Base-by-base conservation (phyloP, 2,888 invertebrate genomes). In the Acleris laterana region DNA sequence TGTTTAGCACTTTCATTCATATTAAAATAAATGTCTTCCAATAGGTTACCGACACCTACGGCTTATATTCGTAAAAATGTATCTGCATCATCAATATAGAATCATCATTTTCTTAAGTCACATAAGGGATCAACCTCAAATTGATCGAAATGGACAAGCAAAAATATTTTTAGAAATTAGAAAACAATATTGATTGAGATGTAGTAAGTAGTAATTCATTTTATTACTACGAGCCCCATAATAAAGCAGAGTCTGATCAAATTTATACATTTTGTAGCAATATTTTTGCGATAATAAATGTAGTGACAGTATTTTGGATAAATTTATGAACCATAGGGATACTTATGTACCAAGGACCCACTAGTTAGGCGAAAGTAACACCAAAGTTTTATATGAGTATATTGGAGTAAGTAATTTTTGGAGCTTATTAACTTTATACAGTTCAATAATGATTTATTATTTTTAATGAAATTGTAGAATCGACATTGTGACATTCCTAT, bases 261-360 rank as follows among this genome's bases (percentile, higher is more conserved):
- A 85, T 80, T 83, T 86, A 85, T 82, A 86, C 72, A 81, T 82
- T 87, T 86, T 78, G 83, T 89, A 89, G 87, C 84, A 72, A 83
- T 91, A 90, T 90, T 89, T 90, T 89, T 88, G 85, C 79, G 80
- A 88, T 74, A 69, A 81, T 50, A 81, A 82, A 80, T 83, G 87
- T 89, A 88, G 87, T 78, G 76, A 82, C 89, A 82, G 86, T 91
- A 91, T 92, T 92, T 92, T 91, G 85, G 89, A 91, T 78, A 84
- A 74, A 82, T 76, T 80, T 90, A 85, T 77, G 75, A 84, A 81
- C 74, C 69, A 75, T 88, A 90, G 88, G 76, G 74, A 77, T 86
- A 85, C 68, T 79, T 79, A 69, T 74, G 74, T 78, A 81, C 79
- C 73, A 77, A 80, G 86, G 88, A 88, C 86, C 89, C 88, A 88